Base-by-base conservation (phyloP, 1,140 invertebrate species). In the Apocrypta bakeri region DNA sequence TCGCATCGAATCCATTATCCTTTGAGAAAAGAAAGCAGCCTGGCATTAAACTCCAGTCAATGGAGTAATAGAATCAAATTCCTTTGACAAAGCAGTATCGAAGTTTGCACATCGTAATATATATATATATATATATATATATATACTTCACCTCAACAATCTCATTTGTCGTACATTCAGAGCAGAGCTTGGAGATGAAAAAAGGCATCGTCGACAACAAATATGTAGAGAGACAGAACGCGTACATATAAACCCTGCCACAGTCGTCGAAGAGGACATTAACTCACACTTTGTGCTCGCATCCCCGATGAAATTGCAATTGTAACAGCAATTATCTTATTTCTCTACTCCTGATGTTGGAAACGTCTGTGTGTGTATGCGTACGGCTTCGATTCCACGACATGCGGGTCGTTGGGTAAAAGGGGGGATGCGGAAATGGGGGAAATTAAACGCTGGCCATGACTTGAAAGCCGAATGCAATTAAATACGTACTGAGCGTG, bases 311-410 rank as follows among this genome's bases (percentile, higher is more conserved):
- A 87, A 88, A 89, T 89, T 86, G 87, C 88, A 85, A 89, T 89
- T 88, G 86, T 90, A 89, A 89, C 86, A 87, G 87, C 87, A 89
- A 89, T 89, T 89, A 88, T 87, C 86, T 87, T 88, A 89, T 89
- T 90, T 88, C 86, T 85, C 21, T 27, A 76, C 29, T 12, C 42
- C 61, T 37, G 37, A 82, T 75, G 72, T 40, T 80, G 31, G 8
- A 31, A 56, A 2, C 71, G 29, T 3, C 40, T 76, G 2, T 56
- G 14, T 56, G 48, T 17, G 48, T 11, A 17, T 9, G 42, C 12
- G 12, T 56, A 56, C 17, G 48, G 56, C 75, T 73, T 83, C 81
- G 75, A 83, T 78, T 73, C 31, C 25, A 82, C 82, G 85, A 86
- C 81, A 83, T 82, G 83, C 79, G 68, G 63, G 78, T 11, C 31